A percentile compares a stretch with the other conserved stretches of the same genome.
These are phyloP conservation scores for Phoxinus phoxinus DNA, from an alignment of 2,113 vertebrate genomes.

Conservation along the genomic window DNA sequence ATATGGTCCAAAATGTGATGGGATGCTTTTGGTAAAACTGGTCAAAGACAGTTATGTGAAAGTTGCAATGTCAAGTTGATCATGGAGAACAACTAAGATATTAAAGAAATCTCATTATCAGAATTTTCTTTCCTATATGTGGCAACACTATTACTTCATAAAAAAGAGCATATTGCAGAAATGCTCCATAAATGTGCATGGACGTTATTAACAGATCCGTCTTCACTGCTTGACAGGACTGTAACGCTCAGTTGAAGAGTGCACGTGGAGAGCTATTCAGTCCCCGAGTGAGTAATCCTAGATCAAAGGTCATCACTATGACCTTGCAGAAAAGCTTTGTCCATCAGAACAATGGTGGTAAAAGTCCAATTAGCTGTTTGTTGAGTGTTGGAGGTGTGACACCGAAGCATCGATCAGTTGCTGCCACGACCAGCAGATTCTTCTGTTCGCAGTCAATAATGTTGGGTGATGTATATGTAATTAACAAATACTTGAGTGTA, in stretches of 20 bases:
- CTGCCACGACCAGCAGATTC: conserved; percentile 47
- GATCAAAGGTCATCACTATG: conserved; percentile 37
- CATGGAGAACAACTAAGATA: neutral
- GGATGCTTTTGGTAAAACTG: neutral
- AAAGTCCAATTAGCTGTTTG: conserved; percentile 64
- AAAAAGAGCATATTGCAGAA: neutral
- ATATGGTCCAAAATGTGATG: neutral
- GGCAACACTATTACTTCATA: neutral
- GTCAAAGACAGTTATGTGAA: too few species aligned
- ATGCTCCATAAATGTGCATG: neutral
- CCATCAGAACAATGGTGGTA: conserved; percentile 12
- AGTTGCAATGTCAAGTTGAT: neutral
- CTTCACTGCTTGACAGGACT: conserved; percentile 38
- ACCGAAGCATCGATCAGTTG: conserved; percentile 63
- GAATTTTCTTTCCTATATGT: neutral
- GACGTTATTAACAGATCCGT: conserved; percentile 56
- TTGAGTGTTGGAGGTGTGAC: conserved; percentile 61
- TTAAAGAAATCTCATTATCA: neutral
- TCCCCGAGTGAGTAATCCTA: neutral
- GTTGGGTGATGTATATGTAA: conserved; percentile 42
- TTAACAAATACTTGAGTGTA: conserved; percentile 25
- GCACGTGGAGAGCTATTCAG: neutral
- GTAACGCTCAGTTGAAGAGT: neutral
- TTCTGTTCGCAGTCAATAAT: conserved; percentile 65
- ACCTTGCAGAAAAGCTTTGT: neutral